Base-by-base conservation (phyloP, 2,888 invertebrate species). In the Thymelicus lineola region DNA sequence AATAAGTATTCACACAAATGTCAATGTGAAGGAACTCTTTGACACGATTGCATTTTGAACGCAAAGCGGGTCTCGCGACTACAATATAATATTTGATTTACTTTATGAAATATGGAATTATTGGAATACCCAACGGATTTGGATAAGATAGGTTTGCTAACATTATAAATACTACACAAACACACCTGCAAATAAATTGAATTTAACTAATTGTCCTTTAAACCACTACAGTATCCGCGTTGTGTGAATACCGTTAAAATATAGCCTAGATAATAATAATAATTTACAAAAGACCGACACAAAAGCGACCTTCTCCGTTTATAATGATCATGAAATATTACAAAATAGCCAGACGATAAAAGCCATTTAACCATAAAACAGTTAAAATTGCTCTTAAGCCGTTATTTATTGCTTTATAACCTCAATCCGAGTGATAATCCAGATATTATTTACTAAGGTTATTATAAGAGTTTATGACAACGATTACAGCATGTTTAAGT, bases 321-420 rank as follows among this genome's bases (percentile, higher is more conserved):
- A 59, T 42, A 66, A 48, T 50, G 14, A 50, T 60, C 14, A 50
- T 35, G 36, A 45, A 66, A 66, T 66, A 67, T 42, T 61, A 67
- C 67, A 67, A 60, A 66, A 48, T 60, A 9, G 36, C 36, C n/a
- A 38, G 36, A 68, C 46, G 46, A 48, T 57, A 46, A 63, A 57
- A 63, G 68, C 68, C 62, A 69, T 69, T 69, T 69, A 10, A 63
- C 57, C 63, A 63, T 69, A 69, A 68, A 58, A 67, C 68, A 69
- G 68, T 69, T 69, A 62, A 69, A 68, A 63, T 36, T 63, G 58
- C 68, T 63, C 48, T 63, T 50, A 69, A 48, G 9, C 68, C 58
- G 68, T 69, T 69, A 69, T 69, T 69, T 69, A 68, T 68, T 62
- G 20, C 57, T 68, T 62, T 68, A 68, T 62, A 68, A 62, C 68